Evolutionary conservation across 1,140 invertebrate genomes (phyloP), one percentile per base, ranked within the genome.

Genomic region (Melitaea cinxia): DNA sequence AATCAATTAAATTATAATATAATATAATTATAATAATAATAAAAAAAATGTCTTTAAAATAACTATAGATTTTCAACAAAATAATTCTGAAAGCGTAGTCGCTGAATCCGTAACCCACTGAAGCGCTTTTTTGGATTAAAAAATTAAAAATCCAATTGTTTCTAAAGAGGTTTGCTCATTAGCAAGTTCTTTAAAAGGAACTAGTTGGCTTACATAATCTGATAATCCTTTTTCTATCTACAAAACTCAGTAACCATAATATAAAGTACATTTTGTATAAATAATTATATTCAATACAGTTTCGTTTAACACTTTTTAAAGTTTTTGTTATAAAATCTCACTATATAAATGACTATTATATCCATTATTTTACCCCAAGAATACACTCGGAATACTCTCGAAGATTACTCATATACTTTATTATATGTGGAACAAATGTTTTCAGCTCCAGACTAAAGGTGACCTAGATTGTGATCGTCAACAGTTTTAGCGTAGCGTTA

Each of bases 361-460:
- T n/a, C n/a, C n/a, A n/a, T n/a, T 39, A 55, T 39, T 55, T 55
- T 39, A 35, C 14, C 42, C 23, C 42, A 47, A 47, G 42, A 23
- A 47, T 47, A n/a, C 42, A 2, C 1, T 14, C 35, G 4, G 19
- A 15, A n/a, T 33, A 54, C 54, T 57, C 54, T 57, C 37, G 21
- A 39, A 45, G 37, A 17, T 57, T 57, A 42, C 24, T 19, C 33
- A 30, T n/a, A n/a, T 47, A 30, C 14, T 54, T 24, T 52, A 62
- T 55, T 54, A 54, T 55, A 62, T 62, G 35, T 62, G 26, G 39
- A 62, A 62, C 54, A 62, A 55, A 57, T 26, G 19, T 42, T 26
- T 62, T 62, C 42, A 47, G 42, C 42, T 54, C 55, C 52, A 62
- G 12, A 15, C 17, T 54, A 12, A 53, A 54, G 45, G 35, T 62